Evolutionary conservation across 2,888 invertebrate genomes (phyloP), one percentile per base, ranked within the genome.

Genomic region (Kryphioiulus occultus): DNA sequence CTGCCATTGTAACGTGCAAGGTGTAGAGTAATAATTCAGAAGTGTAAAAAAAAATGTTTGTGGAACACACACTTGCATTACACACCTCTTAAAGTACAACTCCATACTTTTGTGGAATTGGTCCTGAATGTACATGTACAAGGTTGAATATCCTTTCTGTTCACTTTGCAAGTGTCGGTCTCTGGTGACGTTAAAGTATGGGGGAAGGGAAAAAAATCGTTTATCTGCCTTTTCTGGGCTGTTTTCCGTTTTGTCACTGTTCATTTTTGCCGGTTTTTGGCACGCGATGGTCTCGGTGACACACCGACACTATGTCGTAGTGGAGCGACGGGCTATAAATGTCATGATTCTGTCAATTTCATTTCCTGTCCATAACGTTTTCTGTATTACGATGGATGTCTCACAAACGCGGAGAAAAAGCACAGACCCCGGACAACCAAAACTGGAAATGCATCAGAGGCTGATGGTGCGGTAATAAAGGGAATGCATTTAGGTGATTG

Each of bases 241-340:
- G 53, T 53, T 53, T 53, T 53, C 53, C 53, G 53, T 53, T 53
- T 53, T 53, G 53, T 53, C 53, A 53, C 19, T 53, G 53, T 53
- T 53, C 53, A 53, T 53, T 53, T 53, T 53, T 53, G 53, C 53
- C 53, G 53, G 53, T 53, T 53, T 53, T 53, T 53, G 53, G 53
- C 53, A 53, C 19, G 53, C 53, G 19, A 53, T 53, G 53, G 53
- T 53, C 53, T 53, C 53, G 53, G n/a, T 53, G 53, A 53, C 53
- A 53, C n/a, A 53, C 19, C 53, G n/a, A 53, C 53, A 53, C 53
- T 17, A 19, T 53, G 53, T 53, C n/a, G 53, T 19, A 53, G 53
- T 53, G 53, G 53, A 53, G n/a, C 53, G 53, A 53, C 53, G 53
- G 53, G 53, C 53, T 53, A 53, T 53, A 53, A 53, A 53, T 53